phyloP scores from a whole-genome alignment of 2,888 invertebrate genomes.

The Pherbina coryleti region DNA sequence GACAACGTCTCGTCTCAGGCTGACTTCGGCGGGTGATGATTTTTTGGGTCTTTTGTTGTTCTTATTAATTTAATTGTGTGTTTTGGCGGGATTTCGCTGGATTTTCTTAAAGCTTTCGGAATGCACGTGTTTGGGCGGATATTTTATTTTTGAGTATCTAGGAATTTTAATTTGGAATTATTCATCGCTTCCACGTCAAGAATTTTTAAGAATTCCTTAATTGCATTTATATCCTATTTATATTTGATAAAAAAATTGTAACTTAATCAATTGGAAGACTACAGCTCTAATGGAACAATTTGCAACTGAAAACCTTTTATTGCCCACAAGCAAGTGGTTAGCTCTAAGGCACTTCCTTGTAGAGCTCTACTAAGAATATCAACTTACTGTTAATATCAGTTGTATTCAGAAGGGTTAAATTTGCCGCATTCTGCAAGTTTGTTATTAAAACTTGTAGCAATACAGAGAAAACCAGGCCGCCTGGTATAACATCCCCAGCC shows the following conservation, averaged over 20 bases:
- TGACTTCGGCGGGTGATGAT: conserved; percentile 21
- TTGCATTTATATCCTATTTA: too few relatives aligned
- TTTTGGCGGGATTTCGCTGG: not conserved
- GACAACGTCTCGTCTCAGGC: not conserved
- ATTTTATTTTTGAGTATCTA: not conserved
- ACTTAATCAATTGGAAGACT: too few relatives aligned
- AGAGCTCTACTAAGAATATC: not conserved
- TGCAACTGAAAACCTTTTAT: too few relatives aligned
- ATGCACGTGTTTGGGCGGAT: not conserved
- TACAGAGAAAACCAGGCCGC: not conserved
- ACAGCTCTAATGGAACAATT: too few relatives aligned
- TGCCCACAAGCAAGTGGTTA: not conserved
- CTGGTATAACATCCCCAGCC: not conserved
- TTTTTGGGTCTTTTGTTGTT: conserved; percentile 35
- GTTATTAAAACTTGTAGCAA: not conserved
- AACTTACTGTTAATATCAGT: not conserved
- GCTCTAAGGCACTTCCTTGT: not conserved
- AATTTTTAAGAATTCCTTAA: too few relatives aligned
- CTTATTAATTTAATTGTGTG: conserved; percentile 11
- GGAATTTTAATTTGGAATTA: not conserved
- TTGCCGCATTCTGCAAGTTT: not conserved
- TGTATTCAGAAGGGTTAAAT: not conserved
- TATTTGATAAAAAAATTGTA: too few relatives aligned
- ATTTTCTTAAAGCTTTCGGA: not conserved
- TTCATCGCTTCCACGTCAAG: not conserved